Evolutionary conservation across 2,888 invertebrate genomes (phyloP).

Genomic region (Notodonta ziczac): DNA sequence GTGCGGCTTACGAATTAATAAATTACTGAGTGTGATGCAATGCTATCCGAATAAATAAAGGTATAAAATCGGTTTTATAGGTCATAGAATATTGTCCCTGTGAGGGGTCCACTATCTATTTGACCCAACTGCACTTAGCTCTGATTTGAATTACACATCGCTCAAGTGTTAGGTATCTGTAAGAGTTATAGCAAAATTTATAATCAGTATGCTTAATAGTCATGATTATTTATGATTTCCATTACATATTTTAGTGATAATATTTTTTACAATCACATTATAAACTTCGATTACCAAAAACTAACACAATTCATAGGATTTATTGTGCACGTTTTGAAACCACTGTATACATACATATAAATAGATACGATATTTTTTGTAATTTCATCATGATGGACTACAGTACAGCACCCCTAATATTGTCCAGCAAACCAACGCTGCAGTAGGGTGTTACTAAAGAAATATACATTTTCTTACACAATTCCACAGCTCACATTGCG

Average conservation of each 20-base stretch:
- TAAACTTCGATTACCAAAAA: slow-evolving; percentile 62
- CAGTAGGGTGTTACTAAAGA: slow-evolving; percentile 68
- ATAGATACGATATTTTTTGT: slow-evolving; percentile 66
- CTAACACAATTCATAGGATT: slow-evolving; percentile 59
- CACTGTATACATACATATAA: slow-evolving; percentile 60
- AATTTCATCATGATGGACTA: slow-evolving; percentile 80
- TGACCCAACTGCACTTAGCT: no score
- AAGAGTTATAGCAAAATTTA: slow-evolving; percentile 6
- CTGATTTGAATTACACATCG: no score
- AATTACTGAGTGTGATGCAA: background rate
- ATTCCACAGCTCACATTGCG: slow-evolving; percentile 82
- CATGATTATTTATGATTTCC: slow-evolving; percentile 34
- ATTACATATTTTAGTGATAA: slow-evolving; percentile 36
- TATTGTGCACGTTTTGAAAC: slow-evolving; percentile 71
- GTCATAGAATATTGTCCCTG: no score
- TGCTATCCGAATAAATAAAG: no score
- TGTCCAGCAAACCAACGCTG: slow-evolving; percentile 70
- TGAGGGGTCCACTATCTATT: no score
- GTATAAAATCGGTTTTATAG: no score
- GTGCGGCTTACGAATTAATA: background rate
- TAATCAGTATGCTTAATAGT: slow-evolving; percentile 17
- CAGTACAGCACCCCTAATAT: slow-evolving; percentile 74
- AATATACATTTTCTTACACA: slow-evolving; percentile 77
- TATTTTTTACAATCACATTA: slow-evolving; percentile 44
- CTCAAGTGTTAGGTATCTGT: background rate